Percentiles rank a stretch among this genome's conserved stretches.
Evolutionary conservation across 2,797 vertebrate species (phyloP).

Genomic region (Trichosurus vulpecula): DNA sequence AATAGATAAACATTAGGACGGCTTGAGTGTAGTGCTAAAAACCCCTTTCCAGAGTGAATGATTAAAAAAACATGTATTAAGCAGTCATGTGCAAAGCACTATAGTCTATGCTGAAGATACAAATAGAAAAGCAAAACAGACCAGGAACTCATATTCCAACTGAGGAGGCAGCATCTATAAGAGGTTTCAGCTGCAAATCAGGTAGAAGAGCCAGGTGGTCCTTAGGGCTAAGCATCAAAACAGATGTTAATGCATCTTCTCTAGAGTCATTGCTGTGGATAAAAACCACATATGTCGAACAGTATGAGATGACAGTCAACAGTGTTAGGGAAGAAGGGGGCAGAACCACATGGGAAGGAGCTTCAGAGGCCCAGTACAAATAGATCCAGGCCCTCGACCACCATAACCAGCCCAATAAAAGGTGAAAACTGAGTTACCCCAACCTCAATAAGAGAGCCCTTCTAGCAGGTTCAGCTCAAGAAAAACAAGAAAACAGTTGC

Average conservation of each 20-base stretch:
- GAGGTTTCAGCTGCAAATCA: not conserved
- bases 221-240: not conserved
- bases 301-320: conserved; percentile 13
- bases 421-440: not conserved
- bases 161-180: not conserved
- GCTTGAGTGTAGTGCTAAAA: not conserved
- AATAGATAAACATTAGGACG: not conserved
- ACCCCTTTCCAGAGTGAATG: not conserved
- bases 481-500: not conserved
- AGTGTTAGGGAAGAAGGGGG: not conserved
- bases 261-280: not conserved
- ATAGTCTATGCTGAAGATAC: not conserved
- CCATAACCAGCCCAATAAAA: not conserved
- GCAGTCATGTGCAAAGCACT: not conserved
- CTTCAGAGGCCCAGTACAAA: not conserved
- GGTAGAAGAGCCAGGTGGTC: not conserved
- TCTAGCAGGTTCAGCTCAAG: not conserved
- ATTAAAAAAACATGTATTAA: not conserved
- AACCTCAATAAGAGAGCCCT: not conserved
- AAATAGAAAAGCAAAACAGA: not conserved
- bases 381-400: not conserved
- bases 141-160: not conserved
- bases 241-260: not conserved
- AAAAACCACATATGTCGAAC: not conserved
- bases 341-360: conserved; percentile 36